A percentile compares a stretch with the other conserved stretches of the same genome.
These are phyloP conservation scores for Brachionus koreanus DNA, from an alignment of 1,140 invertebrate species.

Conservation along the genomic window DNA sequence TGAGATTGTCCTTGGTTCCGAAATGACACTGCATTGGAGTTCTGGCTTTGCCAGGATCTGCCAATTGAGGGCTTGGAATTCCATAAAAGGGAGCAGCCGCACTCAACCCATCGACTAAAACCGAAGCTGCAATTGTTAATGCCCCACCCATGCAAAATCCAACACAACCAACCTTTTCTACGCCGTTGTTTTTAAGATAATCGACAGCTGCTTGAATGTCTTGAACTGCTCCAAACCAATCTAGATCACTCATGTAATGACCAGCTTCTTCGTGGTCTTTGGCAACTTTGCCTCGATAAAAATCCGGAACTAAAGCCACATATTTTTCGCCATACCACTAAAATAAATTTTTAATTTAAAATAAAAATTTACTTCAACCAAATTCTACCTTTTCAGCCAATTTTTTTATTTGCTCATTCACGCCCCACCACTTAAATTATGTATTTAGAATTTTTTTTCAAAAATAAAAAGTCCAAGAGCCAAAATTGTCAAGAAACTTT, in stretches of 20 bases:
- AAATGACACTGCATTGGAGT: conserved; percentile 53
- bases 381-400: conserved; percentile 48
- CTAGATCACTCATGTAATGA: conserved; percentile 52
- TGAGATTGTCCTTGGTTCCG: conserved; percentile 48
- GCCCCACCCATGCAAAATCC: conserved; percentile 56
- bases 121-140: conserved; percentile 50
- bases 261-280: conserved; percentile 52
- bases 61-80: conserved; percentile 47
- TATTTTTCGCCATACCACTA: conserved; percentile 46
- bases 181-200: conserved; percentile 49
- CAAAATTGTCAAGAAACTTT: not conserved
- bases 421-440: conserved; percentile 53
- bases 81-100: conserved; percentile 54
- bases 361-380: not conserved
- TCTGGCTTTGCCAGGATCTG: conserved; percentile 50
- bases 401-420: conserved; percentile 53
- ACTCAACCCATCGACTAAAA: conserved; percentile 48
- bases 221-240: conserved; percentile 52
- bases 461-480: not conserved
- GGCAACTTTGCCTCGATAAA: conserved; percentile 53
- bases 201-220: conserved; percentile 51
- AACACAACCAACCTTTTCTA: conserved; percentile 50
- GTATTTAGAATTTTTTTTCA: not conserved
- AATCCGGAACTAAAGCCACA: conserved; percentile 51
- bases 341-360: not conserved